These are phyloP conservation scores for Colius striatus DNA, from an alignment of 2,113 vertebrate species.

Conservation along the genomic window DNA sequence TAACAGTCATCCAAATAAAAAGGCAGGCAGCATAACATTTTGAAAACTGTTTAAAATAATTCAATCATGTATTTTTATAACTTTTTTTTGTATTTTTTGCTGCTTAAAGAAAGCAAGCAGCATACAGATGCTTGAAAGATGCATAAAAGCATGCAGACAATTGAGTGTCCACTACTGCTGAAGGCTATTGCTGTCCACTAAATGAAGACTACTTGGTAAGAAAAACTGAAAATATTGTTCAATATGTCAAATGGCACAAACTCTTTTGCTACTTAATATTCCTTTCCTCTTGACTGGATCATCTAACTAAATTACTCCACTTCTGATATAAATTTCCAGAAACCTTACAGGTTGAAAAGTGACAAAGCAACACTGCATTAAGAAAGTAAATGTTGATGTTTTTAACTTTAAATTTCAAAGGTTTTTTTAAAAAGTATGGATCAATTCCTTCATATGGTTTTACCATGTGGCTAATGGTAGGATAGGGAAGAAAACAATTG, in stretches of 20 bases:
- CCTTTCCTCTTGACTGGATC: not conserved
- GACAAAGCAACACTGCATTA: not conserved
- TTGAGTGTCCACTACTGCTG: not conserved
- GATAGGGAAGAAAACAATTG: not conserved
- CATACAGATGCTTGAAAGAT: no score
- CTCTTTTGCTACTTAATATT: not conserved
- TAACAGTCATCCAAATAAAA: not conserved
- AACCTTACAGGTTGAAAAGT: not conserved
- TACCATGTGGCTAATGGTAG: not conserved
- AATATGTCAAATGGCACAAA: not conserved
- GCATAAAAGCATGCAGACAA: not conserved
- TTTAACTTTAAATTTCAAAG: not conserved
- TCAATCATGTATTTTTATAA: not conserved
- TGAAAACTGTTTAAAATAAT: not conserved
- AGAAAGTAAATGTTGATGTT: not conserved
- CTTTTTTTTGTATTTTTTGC: not conserved
- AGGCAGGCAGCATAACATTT: not conserved
- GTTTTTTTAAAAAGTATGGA: not conserved
- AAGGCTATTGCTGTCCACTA: no score
- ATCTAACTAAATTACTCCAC: not conserved
- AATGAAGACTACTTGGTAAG: not conserved
- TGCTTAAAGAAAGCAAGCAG: not conserved
- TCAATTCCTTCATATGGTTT: not conserved
- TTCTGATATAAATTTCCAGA: not conserved
- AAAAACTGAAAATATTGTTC: not conserved